Percentiles rank a stretch among this genome's conserved stretches.
These are phyloP conservation scores for Podilymbus podiceps DNA, from an alignment of 2,113 vertebrate species.

Conservation along the genomic window DNA sequence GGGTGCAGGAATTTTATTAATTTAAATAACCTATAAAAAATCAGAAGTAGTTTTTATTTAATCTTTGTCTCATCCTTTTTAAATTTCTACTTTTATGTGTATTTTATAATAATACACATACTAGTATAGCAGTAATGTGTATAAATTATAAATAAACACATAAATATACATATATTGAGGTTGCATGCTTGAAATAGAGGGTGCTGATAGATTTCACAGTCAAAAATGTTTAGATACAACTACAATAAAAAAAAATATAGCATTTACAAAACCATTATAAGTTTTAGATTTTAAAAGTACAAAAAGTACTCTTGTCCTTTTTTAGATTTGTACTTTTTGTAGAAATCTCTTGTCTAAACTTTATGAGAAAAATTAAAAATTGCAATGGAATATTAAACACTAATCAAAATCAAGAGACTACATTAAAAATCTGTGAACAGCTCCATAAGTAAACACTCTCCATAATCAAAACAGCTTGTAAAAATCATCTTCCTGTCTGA, in stretches of 20 bases:
- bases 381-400: not conserved
- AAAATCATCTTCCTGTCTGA: constrained; percentile 4
- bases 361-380: not conserved
- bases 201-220: not conserved
- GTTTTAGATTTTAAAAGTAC: not conserved
- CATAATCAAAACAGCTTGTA: not conserved
- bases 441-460: constrained; percentile 13
- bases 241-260: not conserved
- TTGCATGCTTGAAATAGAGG: accelerated
- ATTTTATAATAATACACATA: not conserved
- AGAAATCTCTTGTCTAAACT: not conserved
- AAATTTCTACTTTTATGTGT: not conserved
- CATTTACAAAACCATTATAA: not conserved
- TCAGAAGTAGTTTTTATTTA: not conserved
- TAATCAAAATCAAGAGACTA: not conserved
- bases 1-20: not conserved
- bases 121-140: not conserved
- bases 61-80: not conserved
- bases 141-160: not conserved
- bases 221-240: not conserved
- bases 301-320: not conserved
- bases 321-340: too few relatives aligned
- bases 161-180: not conserved
- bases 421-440: not conserved
- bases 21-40: not conserved